Conservation (phyloP, 2,797 vertebrate species). For the Neomorphus geoffroyi region DNA sequence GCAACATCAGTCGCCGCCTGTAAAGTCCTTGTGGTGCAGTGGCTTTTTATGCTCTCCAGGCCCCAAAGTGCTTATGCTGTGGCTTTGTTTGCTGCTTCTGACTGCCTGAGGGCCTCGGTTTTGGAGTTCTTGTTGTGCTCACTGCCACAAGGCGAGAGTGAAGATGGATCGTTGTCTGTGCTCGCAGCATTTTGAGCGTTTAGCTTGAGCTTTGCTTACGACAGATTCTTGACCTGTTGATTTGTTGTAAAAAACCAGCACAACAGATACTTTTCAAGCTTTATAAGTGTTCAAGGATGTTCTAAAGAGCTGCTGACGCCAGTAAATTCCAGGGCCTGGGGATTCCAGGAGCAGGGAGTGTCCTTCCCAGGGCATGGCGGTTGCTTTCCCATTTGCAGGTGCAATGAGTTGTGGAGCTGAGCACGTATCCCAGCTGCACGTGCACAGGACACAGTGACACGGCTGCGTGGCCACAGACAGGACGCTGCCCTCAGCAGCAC, state of each 20-base stretch:
- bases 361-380: background rate
- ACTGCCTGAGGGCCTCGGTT: background rate
- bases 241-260: background rate
- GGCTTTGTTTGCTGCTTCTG: background rate
- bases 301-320: background rate
- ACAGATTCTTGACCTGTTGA: background rate
- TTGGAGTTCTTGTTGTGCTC: background rate
- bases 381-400: background rate
- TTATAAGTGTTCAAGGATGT: background rate
- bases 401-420: too few species aligned
- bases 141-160: background rate
- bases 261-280: background rate
- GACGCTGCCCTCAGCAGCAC: background rate
- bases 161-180: background rate
- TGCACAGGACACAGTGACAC: rapidly evolving
- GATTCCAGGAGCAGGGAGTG: too few species aligned
- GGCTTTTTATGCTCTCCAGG: background rate
- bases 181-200: background rate
- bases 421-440: too few species aligned
- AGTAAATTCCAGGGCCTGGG: background rate
- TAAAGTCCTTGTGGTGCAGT: background rate
- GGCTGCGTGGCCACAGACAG: background rate
- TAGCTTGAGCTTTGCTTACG: background rate
- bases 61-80: background rate
- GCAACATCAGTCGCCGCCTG: rapidly evolving